Conservation (phyloP, 2,113 vertebrate species). For the Erythrolamprus reginae region DNA sequence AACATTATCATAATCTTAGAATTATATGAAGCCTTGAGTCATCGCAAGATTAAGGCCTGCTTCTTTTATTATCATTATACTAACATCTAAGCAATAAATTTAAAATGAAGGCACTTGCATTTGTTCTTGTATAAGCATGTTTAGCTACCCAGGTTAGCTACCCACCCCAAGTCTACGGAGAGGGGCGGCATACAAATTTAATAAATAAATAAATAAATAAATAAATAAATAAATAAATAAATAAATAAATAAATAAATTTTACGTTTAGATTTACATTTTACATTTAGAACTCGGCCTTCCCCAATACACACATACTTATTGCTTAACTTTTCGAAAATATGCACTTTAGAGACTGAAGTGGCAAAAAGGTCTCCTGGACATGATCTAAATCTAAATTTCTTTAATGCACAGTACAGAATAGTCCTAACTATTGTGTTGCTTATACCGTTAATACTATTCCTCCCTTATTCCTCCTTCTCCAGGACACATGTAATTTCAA, state of each 20-base stretch:
- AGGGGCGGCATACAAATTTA: no score
- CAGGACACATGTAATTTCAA: not conserved
- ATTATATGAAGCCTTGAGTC: not conserved
- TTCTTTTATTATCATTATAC: not conserved
- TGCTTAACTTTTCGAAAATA: not conserved
- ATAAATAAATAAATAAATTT: no score
- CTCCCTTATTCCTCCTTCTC: not conserved
- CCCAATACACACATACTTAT: not conserved
- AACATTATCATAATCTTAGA: not conserved
- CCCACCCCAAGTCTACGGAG: no score
- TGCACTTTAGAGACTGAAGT: not conserved
- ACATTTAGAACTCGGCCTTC: not conserved
- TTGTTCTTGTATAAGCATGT: not conserved
- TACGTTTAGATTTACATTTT: not conserved
- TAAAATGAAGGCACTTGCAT: not conserved
- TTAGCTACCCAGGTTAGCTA: not conserved
- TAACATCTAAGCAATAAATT: not conserved
- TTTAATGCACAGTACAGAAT: not conserved
- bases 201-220: no score
- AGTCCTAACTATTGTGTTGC: not conserved
- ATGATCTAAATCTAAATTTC: not conserved
- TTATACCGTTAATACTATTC: not conserved
- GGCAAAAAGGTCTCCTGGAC: not conserved
- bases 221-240: no score
- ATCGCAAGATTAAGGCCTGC: not conserved